Evolutionary conservation across 1,140 invertebrate species (phyloP), one percentile per base, ranked within the genome.

Genomic region (Brachionus paranguensis): DNA sequence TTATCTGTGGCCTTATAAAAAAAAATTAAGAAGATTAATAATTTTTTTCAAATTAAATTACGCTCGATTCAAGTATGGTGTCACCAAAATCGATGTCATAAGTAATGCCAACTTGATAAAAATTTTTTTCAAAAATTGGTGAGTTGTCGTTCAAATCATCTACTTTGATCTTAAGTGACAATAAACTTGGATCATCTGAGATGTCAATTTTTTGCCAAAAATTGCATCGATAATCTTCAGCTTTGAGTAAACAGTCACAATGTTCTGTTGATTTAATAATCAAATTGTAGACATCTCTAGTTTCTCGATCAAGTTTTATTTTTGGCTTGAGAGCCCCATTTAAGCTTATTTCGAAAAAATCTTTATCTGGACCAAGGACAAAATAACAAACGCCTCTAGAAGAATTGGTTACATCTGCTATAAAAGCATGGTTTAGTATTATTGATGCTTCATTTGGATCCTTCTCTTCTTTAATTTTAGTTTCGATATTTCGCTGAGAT

Each of bases 31-130:
- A 29, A 47, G n/a, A 50, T 17, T 78, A n/a, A 14, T 45, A 3
- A 47, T 55, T 79, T 24, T 37, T 37, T 20, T 45, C 20, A 45
- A 17, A 2, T 20, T 74, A 43, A 55, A 10, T 81, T 45, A 64
- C 78, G 4, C 14, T 41, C 45, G 78, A 81, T 47, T 81, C 33
- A 14, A 81, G 78, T 27, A 81, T 81, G n/a, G 5, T 81, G 7
- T 81, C 78, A 7, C 78, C 78, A 45, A 81, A 81, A 60, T 81
- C 78, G 29, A 64, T 68, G 12, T 81, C 78, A 27, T 33, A 64
- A 20, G 78, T 81, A 14, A 81, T 81, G 14, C 78, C 78, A 43
- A 81, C 43, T 81, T 81, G 78, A 41, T 81, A 81, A 47, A 81
- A 81, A 2, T 81, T 81, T 64, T 37, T 41, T 33, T 41, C 53